Evolutionary conservation across 2,797 vertebrate species (phyloP).

Genomic region (Anomalospiza imberbis): DNA sequence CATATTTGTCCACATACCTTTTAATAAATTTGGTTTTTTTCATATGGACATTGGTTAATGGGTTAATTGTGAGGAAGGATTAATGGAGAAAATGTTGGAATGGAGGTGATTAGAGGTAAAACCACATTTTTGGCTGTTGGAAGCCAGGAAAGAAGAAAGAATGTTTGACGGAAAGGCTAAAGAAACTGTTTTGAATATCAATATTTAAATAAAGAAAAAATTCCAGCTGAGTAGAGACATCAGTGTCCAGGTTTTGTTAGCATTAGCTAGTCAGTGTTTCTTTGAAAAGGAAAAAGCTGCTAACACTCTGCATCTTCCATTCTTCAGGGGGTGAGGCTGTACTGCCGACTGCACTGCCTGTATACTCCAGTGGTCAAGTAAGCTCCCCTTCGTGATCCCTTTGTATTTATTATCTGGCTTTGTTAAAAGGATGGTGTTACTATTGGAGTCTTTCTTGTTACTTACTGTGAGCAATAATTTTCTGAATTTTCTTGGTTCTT

Average conservation of each 20-base stretch:
- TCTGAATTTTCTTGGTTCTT: background rate
- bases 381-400: constrained; percentile 63
- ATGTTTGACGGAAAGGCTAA: background rate
- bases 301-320: background rate
- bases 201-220: background rate
- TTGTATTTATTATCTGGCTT: background rate
- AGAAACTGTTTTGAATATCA: background rate
- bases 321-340: constrained; percentile 91
- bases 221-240: background rate
- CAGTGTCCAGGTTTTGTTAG: background rate
- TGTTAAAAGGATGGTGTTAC: background rate
- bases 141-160: background rate
- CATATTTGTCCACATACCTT: background rate
- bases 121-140: background rate
- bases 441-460: background rate
- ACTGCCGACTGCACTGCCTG: constrained; percentile 96
- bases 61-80: background rate
- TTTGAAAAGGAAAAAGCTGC: background rate
- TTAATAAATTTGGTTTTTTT: constrained; percentile 4
- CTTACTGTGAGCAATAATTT: background rate
- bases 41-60: background rate
- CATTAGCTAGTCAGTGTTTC: background rate
- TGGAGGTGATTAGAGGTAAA: background rate
- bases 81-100: background rate
- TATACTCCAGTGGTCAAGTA: constrained; percentile 94